Evolutionary conservation across 2,113 vertebrate genomes (phyloP).

Genomic region (Hippocampus abdominalis): DNA sequence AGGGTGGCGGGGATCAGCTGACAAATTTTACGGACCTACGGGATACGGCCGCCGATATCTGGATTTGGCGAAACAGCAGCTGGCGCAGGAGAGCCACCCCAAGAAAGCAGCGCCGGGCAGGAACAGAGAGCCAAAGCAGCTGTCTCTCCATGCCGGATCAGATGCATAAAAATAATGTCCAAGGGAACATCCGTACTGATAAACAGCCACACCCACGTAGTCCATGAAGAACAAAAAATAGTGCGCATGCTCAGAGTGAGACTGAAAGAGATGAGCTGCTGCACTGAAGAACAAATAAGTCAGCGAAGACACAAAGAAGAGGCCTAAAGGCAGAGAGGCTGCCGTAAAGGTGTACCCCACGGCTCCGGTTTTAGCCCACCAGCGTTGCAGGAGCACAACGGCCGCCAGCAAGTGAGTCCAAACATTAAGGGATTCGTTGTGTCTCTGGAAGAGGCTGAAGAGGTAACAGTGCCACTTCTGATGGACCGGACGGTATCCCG

Average conservation of each 20-base stretch:
- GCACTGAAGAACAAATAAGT: conserved; percentile 84
- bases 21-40: conserved; percentile 81
- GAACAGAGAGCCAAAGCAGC: conserved; percentile 74
- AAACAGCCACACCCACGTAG: conserved; percentile 85
- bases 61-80: conserved; percentile 88
- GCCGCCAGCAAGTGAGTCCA: conserved; percentile 88
- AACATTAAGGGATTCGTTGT: conserved; percentile 89
- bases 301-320: conserved; percentile 80
- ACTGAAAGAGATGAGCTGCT: conserved; percentile 89
- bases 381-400: conserved; percentile 77
- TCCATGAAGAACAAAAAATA: conserved; percentile 91
- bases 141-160: conserved; percentile 79
- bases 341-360: conserved; percentile 59
- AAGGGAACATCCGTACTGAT: conserved; percentile 87
- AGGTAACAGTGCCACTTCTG: conserved; percentile 88
- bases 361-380: conserved; percentile 74
- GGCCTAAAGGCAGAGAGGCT: conserved; percentile 75
- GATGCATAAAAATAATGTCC: conserved; percentile 89
- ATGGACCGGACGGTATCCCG: conserved; percentile 81
- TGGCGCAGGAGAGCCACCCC: conserved; percentile 83
- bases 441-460: conserved; percentile 88
- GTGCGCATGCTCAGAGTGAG: conserved; percentile 84
- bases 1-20: conserved; percentile 84
- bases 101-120: conserved; percentile 82
- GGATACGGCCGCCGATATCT: conserved; percentile 86